A percentile compares a stretch with the other conserved stretches of the same genome.
Conservation (phyloP, 2,113 vertebrate species). For the Microtus oregoni region DNA sequence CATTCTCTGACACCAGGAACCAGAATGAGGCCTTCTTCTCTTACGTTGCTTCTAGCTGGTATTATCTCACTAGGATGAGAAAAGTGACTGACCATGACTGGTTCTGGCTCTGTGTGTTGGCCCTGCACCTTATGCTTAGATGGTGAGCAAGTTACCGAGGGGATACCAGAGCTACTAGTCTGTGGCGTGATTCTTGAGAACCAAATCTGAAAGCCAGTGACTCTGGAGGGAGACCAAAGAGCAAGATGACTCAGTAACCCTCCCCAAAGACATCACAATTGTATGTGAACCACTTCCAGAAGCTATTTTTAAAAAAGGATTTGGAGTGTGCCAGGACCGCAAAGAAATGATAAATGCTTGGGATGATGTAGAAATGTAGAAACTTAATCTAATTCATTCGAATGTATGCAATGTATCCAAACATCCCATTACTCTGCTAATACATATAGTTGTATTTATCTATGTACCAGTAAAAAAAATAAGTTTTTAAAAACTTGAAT, state of each 20-base stretch:
- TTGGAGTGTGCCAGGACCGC: not conserved
- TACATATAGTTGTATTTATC: not conserved
- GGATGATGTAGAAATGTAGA: not conserved
- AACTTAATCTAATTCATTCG: not conserved
- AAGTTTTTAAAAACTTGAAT: not conserved
- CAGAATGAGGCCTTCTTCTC: not conserved
- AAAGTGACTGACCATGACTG: no score
- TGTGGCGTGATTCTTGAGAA: not conserved
- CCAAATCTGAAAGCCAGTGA: not conserved
- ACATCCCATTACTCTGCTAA: not conserved
- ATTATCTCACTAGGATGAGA: no score
- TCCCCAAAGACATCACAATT: not conserved
- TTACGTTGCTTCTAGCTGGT: no score
- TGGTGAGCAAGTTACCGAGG: not conserved
- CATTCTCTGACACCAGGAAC: not conserved
- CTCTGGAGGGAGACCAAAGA: not conserved
- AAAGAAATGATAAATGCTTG: not conserved
- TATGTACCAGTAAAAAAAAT: not conserved
- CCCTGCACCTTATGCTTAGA: not conserved
- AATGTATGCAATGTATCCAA: not conserved
- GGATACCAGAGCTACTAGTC: not conserved
- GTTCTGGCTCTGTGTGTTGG: not conserved
- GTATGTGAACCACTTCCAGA: not conserved
- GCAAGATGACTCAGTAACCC: not conserved
- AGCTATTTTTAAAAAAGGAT: not conserved